Evolutionary conservation across 2,797 vertebrate genomes (phyloP), one percentile per base, ranked within the genome.

Genomic region (Dicrostonyx torquatus): DNA sequence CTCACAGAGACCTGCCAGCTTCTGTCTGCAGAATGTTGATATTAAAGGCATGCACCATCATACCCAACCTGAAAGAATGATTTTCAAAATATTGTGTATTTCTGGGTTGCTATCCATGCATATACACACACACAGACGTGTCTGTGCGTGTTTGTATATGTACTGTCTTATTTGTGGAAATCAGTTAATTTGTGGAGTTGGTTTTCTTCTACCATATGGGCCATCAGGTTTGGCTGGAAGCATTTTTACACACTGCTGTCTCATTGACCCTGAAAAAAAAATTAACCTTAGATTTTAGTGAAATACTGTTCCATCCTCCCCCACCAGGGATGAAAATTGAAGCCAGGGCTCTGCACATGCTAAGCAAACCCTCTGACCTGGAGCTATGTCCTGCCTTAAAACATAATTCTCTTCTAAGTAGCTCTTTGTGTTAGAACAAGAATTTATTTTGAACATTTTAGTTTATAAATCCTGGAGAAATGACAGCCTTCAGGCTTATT

Each of bases 401-500:
- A 79, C 4, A 77, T 4, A 60, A 66, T 8, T 93, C 50, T 73
- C 94, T 86, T 95, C 11, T 68, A 31, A 78, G 20, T 72, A 43
- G 40, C 26, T 77, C 73, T 95, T 90, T 79, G 4, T 92, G 31
- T 24, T 75, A 53, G 4, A 64, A 29, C 78, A 58, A 90, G 34
- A 68, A 60, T 24, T 93, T 92, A 22, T 55, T 92, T 91, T 93
- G 72, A 90, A 72, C 9, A 45, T 22, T 91, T 91, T 79, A 94
- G 43, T 87, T 95, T 93, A 17, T 45, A 77, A 58, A 80, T 2
- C 66, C 40, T 68, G 43, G 76, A 79, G 73, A 94, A 77, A 18
- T 93, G 24, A 10, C 4, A 73, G 14, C 75, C 40, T 85, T 87
- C 2, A 58, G 37, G 4, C 70, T 91, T 89, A 88, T 50, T 78